phyloP scores from a whole-genome alignment of 2,888 invertebrate genomes.

The Drosophila quinaria region DNA sequence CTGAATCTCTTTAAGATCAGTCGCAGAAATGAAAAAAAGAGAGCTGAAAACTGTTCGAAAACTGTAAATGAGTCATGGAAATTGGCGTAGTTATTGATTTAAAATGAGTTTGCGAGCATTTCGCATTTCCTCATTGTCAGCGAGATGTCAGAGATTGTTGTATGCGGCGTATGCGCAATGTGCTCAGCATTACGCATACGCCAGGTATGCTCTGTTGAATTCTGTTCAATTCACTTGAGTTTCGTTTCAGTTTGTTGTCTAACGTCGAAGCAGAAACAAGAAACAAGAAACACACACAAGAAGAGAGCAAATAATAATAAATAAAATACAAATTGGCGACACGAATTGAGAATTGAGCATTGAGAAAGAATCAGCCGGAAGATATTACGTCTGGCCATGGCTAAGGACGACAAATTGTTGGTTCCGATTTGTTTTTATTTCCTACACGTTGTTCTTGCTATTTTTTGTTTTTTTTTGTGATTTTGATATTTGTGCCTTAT shows the following conservation, averaged over 20 bases:
- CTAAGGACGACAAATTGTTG: conserved; percentile 67
- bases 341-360: conserved; percentile 7
- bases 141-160: background rate
- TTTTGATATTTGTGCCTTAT: conserved; percentile 49
- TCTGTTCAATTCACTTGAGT: background rate
- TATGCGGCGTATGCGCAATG: conserved; percentile 57
- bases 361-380: conserved; percentile 33
- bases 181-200: conserved; percentile 60
- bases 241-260: conserved; percentile 12
- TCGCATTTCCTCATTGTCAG: conserved; percentile 12
- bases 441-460: background rate
- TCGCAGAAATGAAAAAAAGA: background rate
- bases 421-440: conserved; percentile 19
- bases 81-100: conserved; percentile 11
- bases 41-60: background rate
- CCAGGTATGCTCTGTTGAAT: conserved; percentile 48
- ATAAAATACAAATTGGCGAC: conserved; percentile 30
- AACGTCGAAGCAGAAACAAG: conserved; percentile 5
- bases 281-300: background rate
- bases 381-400: conserved; percentile 53
- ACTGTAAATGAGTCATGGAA: conserved; percentile 10
- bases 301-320: background rate
- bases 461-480: conserved; percentile 20
- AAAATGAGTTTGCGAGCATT: background rate
- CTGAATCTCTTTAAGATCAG: background rate